phyloP scores from a whole-genome alignment of 2,113 vertebrate species.

The Engystomops pustulosus region DNA sequence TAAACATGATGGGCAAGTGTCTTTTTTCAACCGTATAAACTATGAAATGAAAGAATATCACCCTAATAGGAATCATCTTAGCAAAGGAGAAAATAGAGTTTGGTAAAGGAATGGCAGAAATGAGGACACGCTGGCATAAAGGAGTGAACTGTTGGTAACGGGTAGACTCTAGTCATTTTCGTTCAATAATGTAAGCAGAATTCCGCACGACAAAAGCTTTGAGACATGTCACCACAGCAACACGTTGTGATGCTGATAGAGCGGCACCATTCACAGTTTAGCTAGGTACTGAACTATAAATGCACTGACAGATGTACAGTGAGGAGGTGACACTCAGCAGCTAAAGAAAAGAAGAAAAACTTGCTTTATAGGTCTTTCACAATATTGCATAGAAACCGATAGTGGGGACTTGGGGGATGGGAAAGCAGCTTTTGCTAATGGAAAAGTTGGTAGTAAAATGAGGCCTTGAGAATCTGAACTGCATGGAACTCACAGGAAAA shows the following conservation, averaged over 20 bases:
- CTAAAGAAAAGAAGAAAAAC: background rate
- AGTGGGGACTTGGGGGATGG: too few species aligned
- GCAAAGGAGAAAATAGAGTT: background rate
- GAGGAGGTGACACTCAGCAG: background rate
- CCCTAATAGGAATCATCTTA: background rate
- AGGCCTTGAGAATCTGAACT: too few species aligned
- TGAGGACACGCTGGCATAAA: background rate
- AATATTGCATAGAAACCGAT: too few species aligned
- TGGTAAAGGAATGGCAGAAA: background rate
- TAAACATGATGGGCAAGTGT: too few species aligned
- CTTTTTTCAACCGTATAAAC: too few species aligned
- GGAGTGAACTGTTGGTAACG: background rate
- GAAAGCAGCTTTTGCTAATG: too few species aligned
- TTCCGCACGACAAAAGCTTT: background rate
- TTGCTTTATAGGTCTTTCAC: too few species aligned
- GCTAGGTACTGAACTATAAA: background rate
- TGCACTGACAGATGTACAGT: background rate
- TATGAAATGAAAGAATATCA: too few species aligned
- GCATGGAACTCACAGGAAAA: too few species aligned
- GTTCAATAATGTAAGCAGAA: background rate
- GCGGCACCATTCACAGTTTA: background rate
- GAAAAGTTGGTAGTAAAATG: too few species aligned
- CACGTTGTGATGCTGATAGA: background rate
- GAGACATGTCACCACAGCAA: constrained; percentile 22
- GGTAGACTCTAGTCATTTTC: background rate